Conservation (phyloP, 2,888 invertebrate genomes). For the Drosophila vallismaia region DNA sequence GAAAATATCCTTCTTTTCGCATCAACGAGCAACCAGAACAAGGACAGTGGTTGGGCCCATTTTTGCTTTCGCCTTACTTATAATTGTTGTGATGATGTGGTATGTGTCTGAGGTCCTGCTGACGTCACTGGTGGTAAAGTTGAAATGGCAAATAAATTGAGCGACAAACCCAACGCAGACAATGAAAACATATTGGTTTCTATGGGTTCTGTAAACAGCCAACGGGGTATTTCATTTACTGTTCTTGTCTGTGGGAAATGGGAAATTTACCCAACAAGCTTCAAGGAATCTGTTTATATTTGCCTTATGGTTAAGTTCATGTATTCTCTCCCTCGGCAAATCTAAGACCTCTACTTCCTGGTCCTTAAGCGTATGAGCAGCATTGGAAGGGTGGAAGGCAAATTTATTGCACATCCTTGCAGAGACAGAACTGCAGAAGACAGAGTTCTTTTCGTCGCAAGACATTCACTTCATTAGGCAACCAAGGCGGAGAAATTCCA, state of each 20-base stretch:
- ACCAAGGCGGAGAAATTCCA: constrained; percentile 12
- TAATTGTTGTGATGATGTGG: constrained; percentile 54
- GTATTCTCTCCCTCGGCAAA: constrained; percentile 6
- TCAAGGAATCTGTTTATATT: constrained; percentile 14
- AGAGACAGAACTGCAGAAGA: not conserved
- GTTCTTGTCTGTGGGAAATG: constrained; percentile 26
- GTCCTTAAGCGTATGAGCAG: constrained; percentile 19
- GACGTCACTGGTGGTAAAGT: constrained; percentile 62
- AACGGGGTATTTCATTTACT: constrained; percentile 27
- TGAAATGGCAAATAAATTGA: constrained; percentile 53
- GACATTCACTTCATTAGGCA: constrained; percentile 27
- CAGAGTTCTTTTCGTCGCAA: not conserved
- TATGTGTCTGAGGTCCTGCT: constrained; percentile 32
- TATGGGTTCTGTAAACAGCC: constrained; percentile 41
- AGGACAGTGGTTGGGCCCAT: constrained; percentile 36
- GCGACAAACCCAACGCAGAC: constrained; percentile 42
- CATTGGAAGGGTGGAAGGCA: not conserved
- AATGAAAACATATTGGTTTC: constrained; percentile 54
- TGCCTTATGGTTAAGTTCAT: constrained; percentile 17
- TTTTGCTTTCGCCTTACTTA: constrained; percentile 46
- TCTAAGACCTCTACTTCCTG: constrained; percentile 18
- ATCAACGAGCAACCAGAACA: constrained; percentile 58
- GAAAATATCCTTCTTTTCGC: constrained; percentile 32
- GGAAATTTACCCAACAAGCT: constrained; percentile 36
- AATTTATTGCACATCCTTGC: constrained; percentile 23